Evolutionary conservation across 2,888 invertebrate species (phyloP).

Genomic region (Pachymerium ferrugineum): DNA sequence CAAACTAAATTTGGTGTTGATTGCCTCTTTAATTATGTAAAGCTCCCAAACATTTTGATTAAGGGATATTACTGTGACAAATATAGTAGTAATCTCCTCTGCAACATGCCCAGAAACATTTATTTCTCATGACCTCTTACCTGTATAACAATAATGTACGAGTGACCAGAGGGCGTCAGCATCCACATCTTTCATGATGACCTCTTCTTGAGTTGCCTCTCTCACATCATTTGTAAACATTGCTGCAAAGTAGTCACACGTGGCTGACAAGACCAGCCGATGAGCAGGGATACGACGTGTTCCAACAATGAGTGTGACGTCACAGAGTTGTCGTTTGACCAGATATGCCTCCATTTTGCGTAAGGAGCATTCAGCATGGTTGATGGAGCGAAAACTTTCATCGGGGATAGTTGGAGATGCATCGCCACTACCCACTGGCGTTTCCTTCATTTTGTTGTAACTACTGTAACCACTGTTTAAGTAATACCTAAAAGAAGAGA

Average conservation of each 20-base stretch:
- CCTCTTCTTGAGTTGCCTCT: conserved; percentile 76
- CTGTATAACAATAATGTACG: conserved; percentile 87
- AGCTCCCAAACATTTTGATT: too few species aligned
- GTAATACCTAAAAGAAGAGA: conserved; percentile 32
- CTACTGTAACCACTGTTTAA: conserved; percentile 32
- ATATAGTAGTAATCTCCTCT: too few species aligned
- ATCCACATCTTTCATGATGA: conserved; percentile 76
- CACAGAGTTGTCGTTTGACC: conserved; percentile 75
- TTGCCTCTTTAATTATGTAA: too few species aligned
- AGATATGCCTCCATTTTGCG: conserved; percentile 76
- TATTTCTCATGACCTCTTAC: too few species aligned
- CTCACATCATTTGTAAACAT: conserved; percentile 88
- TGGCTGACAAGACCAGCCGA: conserved; percentile 81
- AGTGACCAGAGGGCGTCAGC: conserved; percentile 77
- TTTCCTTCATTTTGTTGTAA: conserved; percentile 32
- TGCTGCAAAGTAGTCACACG: conserved; percentile 89
- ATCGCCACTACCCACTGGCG: conserved; percentile 1
- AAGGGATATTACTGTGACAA: too few species aligned
- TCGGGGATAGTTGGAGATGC: conserved; percentile 37
- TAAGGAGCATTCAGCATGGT: conserved; percentile 75
- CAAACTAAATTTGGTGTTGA: too few species aligned
- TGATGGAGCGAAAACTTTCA: conserved; percentile 46
- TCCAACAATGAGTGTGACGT: conserved; percentile 78
- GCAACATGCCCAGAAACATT: too few species aligned
- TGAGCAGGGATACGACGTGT: conserved; percentile 66